These are phyloP conservation scores for Stichodactyla mertensii DNA, from an alignment of 64 coral and sea anemone genomes.

Conservation along the genomic window DNA sequence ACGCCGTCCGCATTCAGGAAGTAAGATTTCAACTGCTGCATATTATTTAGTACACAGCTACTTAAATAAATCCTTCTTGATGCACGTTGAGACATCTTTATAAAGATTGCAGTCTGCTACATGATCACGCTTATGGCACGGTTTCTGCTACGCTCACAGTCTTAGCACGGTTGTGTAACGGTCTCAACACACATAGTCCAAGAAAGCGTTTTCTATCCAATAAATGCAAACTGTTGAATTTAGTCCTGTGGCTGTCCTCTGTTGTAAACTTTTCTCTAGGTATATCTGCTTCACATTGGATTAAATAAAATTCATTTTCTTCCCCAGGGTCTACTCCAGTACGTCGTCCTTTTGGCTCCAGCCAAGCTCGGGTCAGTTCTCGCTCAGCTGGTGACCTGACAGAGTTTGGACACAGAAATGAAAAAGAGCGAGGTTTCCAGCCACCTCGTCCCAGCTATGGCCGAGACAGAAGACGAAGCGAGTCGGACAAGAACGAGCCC, in stretches of 20 bases:
- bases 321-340: slow-evolving; percentile 48
- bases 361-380: slow-evolving; percentile 46
- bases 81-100: too few species aligned
- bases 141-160: too few species aligned
- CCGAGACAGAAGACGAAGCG: slow-evolving; percentile 64
- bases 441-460: slow-evolving; percentile 14
- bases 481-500: slow-evolving; percentile 61
- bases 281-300: too few species aligned
- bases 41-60: neutral
- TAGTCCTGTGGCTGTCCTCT: too few species aligned
- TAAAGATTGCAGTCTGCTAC: too few species aligned
- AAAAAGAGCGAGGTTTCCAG: slow-evolving; percentile 1
- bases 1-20: slow-evolving; percentile 47
- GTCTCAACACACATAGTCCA: too few species aligned
- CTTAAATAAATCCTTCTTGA: neutral
- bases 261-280: neutral
- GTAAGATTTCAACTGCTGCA: slow-evolving; percentile 40
- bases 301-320: neutral
- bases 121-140: too few species aligned
- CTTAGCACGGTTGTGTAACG: too few species aligned
- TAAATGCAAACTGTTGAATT: too few species aligned
- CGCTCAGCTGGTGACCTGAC: slow-evolving; percentile 74
- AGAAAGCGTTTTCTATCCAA: too few species aligned
- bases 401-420: slow-evolving; percentile 25
- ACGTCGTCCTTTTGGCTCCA: slow-evolving; percentile 54